Evolutionary conservation across 2,888 invertebrate genomes (phyloP), one percentile per base, ranked within the genome.

Genomic region (Lasioglossum villosulum): DNA sequence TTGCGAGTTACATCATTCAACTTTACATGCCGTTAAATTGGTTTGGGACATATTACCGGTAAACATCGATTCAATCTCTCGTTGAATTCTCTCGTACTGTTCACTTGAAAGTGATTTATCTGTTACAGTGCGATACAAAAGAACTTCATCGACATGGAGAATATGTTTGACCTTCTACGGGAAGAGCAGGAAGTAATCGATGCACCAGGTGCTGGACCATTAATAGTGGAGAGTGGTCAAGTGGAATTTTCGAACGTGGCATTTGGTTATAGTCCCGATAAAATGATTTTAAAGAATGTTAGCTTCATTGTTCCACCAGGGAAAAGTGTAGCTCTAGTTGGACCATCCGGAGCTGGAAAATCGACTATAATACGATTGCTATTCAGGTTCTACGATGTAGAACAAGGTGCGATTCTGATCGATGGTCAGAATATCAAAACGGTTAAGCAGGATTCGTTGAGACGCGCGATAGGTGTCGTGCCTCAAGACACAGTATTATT

Each of bases 91-190:
- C n/a, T 8, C 8, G 19, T 66, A 27, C 30, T 23, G 70, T 34
- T 45, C 8, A 6, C 14, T 63, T 6, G n/a, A 74, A 71, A 52
- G 76, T 77, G 63, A 56, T 73, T 63, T 78, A 70, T 48, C 68
- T 34, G 68, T 89, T 86, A 79, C 94, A 98, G 99, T 93, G 98
- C 98, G 80, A 99, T 99, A 84, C 99, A 99, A 94, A 98, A 98
- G 96, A 98, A 99, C 94, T 99, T 99, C 93, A 97, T 99, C 30
- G 99, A 99, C 94, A 99, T 99, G 99, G 99, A 99, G 95, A 99
- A 99, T 95, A 99, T 99, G 99, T 99, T 99, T 94, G 99, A 99
- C 91, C 95, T 99, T 86, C 96, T 99, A 92, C 96, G 97, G 63
- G 98, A 98, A 93, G 97, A 98, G 71, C 97, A 97, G 78, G 99